Evolutionary conservation across 2,797 vertebrate species (phyloP), one percentile per base, ranked within the genome.

Genomic region (Myotis findleyi): DNA sequence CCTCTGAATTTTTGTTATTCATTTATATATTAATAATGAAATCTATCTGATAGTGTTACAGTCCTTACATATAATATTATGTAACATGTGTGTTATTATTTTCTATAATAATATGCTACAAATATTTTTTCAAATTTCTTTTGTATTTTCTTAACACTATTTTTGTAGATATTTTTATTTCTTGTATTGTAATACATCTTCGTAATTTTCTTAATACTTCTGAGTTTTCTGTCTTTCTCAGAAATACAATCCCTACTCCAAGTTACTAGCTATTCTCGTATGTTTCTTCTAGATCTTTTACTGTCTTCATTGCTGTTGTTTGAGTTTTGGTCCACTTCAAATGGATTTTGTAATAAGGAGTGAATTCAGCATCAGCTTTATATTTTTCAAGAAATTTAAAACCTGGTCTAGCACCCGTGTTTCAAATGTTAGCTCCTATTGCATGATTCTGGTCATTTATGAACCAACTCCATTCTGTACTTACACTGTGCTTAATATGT

Each of bases 21-120:
- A 81, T 75, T 64, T 80, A 38, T 53, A 59, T 72, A 80, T 75
- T 36, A 91, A 36, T 89, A 21, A 33, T 17, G 81, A 89, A 93
- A 79, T 8, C 47, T 23, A 83, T 69, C 41, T 36, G 3, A 59
- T 21, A 57, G 17, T 77, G 2, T 64, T 76, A 55, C 4, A 53
- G 53, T 76, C 41, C 36, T 68, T 76, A 84, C 0, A 38, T 30
- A 53, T 18, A 49, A 41, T 55, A 62, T 27, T 84, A n/a, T 69
- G 1, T 49, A 75, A 80, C 23, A 66, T 23, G 25, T 20, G 55
- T 30, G 68, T 69, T n/a, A 89, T 3, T 51, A 44, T 62, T 82
- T 90, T 75, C 36, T 66, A 7, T 72, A 77, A 55, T 62, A 68
- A 68, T 76, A n/a, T 69, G 10, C 16, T 85, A 5, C 1, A 80